Evolutionary conservation across 2,797 vertebrate genomes (phyloP), one percentile per base, ranked within the genome.

Genomic region (Sebastes oblongus): DNA sequence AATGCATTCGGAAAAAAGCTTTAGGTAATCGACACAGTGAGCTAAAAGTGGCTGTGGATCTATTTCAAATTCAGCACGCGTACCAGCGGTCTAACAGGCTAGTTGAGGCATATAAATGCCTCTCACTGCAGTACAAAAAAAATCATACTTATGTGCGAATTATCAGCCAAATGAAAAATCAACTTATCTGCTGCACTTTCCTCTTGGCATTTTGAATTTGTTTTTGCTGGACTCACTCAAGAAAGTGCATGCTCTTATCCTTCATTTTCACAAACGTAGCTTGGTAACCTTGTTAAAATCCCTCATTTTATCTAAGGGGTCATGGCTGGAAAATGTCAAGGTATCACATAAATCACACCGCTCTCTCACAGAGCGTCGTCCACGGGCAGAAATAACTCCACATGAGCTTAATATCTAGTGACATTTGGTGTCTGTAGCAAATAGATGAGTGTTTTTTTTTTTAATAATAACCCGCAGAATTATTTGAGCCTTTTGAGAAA

Each of bases 281-380:
- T 74, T 3, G 12, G 52, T 72, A 82, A 85, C 75, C 56, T 83
- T 59, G 82, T 78, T 86, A 82, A 79, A 85, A 83, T 78, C 86
- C 60, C 56, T 77, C 27, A 58, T 85, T 82, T 79, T 62, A 75
- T 85, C 64, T 25, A 0, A 54, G 24, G 36, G 36, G 55, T 68
- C 75, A 14, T 2, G 50, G 54, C 64, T 85, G 34, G 29, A 36
- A 92, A 91, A 92, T 93, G 90, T 88, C 90, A 92, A 29, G 72
- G 56, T 73, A 86, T 81, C 82, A 75, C 69, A 86, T 71, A 66
- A 89, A 82, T 80, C 77, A 36, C 39, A 1, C 29, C 3, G 50
- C 46, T 55, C 56, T 84, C 79, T 81, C 59, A 30, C 80, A 27
- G 68, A 30, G 71, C 14, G 66, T 36, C 70, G 74, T 85, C 75